phyloP scores from a whole-genome alignment of 2,113 vertebrate species.

The Pseudois nayaur region DNA sequence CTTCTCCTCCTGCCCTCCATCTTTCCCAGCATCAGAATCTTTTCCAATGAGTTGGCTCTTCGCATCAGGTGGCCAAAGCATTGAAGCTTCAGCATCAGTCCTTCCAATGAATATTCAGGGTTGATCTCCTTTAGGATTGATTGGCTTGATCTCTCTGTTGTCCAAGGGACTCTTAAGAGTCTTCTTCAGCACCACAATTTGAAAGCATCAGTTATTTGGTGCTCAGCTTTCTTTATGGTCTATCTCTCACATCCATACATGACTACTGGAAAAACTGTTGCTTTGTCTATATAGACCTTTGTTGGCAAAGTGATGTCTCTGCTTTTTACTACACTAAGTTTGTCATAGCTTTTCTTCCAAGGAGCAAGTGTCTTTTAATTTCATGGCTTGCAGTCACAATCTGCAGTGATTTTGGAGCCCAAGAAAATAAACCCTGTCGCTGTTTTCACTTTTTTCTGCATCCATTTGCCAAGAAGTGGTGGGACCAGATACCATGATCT shows the following conservation, averaged over 20 bases:
- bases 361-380: background rate
- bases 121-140: background rate
- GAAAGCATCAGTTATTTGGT: background rate
- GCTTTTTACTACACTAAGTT: background rate
- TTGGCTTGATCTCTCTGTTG: background rate
- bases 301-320: background rate
- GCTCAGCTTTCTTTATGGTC: background rate
- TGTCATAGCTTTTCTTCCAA: background rate
- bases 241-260: background rate
- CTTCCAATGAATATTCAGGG: background rate
- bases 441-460: background rate
- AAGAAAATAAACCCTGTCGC: background rate
- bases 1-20: background rate
- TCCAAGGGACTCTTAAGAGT: background rate
- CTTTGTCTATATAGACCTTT: background rate
- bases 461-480: background rate
- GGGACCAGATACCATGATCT: background rate
- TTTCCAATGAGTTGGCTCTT: background rate
- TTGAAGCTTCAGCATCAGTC: background rate
- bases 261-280: background rate
- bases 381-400: background rate
- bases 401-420: background rate
- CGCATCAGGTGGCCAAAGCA: background rate
- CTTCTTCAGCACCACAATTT: background rate
- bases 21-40: background rate